These are phyloP conservation scores for Microctenopoma steveboyesi DNA, from an alignment of 2,797 vertebrate species.

Conservation along the genomic window DNA sequence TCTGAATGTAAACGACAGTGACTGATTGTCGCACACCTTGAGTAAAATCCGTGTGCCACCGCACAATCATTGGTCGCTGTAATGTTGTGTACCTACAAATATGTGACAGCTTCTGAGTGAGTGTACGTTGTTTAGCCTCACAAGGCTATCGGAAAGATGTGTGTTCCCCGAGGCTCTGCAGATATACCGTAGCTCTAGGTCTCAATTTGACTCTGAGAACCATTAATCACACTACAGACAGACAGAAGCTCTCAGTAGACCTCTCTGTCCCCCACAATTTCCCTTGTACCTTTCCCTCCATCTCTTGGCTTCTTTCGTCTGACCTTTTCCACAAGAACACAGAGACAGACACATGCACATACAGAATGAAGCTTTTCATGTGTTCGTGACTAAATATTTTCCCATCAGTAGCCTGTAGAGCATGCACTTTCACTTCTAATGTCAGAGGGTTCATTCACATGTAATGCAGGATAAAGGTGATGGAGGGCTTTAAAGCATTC, in stretches of 20 bases:
- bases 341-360: slow-evolving; percentile 3
- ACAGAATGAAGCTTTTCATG: slow-evolving; percentile 5
- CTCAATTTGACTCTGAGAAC: slow-evolving; percentile 45
- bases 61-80: slow-evolving; percentile 19
- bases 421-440: slow-evolving; percentile 1
- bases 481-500: slow-evolving; percentile 22
- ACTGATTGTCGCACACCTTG: slow-evolving; percentile 12
- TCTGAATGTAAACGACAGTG: slow-evolving; percentile 22
- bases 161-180: slow-evolving; percentile 20
- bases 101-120: slow-evolving; percentile 33
- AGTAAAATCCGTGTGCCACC: not conserved
- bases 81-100: slow-evolving; percentile 22
- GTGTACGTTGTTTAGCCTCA: slow-evolving; percentile 33
- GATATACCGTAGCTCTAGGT: slow-evolving; percentile 22
- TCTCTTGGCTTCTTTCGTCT: slow-evolving; percentile 15
- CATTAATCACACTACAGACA: slow-evolving; percentile 59
- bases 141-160: slow-evolving; percentile 15
- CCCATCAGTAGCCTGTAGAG: not conserved
- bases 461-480: slow-evolving; percentile 10
- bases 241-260: slow-evolving; percentile 33
- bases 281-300: slow-evolving; percentile 8
- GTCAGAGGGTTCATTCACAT: not conserved
- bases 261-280: slow-evolving; percentile 18
- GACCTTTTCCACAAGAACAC: slow-evolving; percentile 9
- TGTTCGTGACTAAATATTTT: not conserved